Evolutionary conservation across 2,113 vertebrate species (phyloP).

Genomic region (zebrafish (Danio rerio)): GRCz12tu NC_133193.1:12125501-12126000

Average conservation of each 20-base stretch:
- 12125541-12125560: no score
- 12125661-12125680: no score
- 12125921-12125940: background rate
- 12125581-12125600: no score
- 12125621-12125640: no score
- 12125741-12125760: background rate
- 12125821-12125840: constrained; percentile 27
- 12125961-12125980: background rate
- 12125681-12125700: no score
- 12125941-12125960: background rate
- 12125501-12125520: no score
- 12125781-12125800: constrained; percentile 73
- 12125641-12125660: no score
- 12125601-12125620: no score
- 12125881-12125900: background rate
- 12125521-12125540: no score
- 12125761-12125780: constrained; percentile 66
- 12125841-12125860: background rate
- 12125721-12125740: no score
- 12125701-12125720: no score
- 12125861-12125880: background rate
- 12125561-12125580: no score
- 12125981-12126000: background rate
- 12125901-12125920: background rate
- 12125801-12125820: constrained; percentile 67